phyloP scores from a whole-genome alignment of 2,113 vertebrate genomes.

The Rhombomys opimus region DNA sequence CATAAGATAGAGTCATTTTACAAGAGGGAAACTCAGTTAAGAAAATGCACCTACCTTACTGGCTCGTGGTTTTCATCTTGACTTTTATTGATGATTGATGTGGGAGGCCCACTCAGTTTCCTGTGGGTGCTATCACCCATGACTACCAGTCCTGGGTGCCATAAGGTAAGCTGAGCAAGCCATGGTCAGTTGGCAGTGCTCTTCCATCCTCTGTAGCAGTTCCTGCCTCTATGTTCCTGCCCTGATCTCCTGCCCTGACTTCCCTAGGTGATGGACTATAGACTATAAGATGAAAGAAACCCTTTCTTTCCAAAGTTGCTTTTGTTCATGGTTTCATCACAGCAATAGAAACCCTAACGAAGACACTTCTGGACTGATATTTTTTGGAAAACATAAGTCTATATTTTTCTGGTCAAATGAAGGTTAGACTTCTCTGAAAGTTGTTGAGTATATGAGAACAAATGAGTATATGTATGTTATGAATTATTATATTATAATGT shows the following conservation, averaged over 20 bases:
- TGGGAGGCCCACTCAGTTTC: not conserved
- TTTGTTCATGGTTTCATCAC: not conserved
- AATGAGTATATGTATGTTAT: not conserved
- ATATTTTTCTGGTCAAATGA: not conserved
- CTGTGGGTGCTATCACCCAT: not conserved
- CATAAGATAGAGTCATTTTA: not conserved
- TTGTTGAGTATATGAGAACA: not conserved
- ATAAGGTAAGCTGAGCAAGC: not conserved
- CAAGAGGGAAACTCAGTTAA: not conserved
- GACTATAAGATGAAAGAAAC: not conserved
- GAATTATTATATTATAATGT: not conserved
- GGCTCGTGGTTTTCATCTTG: not conserved
- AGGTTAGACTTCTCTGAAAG: slow-evolving; percentile 1
- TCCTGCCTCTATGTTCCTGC: not conserved
- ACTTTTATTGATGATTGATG: not conserved
- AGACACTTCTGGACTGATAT: not conserved
- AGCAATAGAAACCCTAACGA: not conserved
- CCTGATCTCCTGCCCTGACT: not conserved
- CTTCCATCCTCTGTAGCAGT: not conserved
- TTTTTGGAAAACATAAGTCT: not conserved
- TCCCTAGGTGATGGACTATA: not conserved
- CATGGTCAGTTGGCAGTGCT: not conserved
- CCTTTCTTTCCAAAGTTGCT: not conserved
- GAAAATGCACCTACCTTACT: not conserved
- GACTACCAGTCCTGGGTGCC: not conserved